Evolutionary conservation across 2,797 vertebrate genomes (phyloP), one percentile per base, ranked within the genome.

Genomic region (Hypotaenidia okinawae): DNA sequence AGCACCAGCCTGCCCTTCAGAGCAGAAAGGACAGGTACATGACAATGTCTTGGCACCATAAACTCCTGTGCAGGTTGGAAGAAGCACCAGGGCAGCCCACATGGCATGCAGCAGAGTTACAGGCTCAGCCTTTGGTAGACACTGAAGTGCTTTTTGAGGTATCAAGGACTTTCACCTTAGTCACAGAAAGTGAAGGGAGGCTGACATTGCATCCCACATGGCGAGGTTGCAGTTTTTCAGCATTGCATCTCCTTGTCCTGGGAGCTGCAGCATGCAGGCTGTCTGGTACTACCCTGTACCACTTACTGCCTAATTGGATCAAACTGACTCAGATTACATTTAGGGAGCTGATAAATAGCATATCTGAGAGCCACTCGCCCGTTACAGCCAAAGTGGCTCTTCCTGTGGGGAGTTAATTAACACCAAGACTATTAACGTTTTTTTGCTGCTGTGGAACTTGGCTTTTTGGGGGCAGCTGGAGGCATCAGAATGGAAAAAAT

Each of bases 351-450:
- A 94, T 49, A 94, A 93, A 93, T 33, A 90, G 39, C 43, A 22
- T 45, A 61, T 88, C 93, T 94, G 94, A 93, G 87, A 96, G 82
- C 52, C 80, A 78, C 67, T 91, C 4, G 3, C 0, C 62, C 2
- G 1, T 94, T 91, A 81, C 81, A 81, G 89, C 61, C 54, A 2
- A 91, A 94, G 84, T 70, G 52, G 49, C 77, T 89, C 64, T 92
- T 74, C 39, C 84, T 93, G 72, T 49, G 83, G 47, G 62, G 68
- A 96, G 86, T 94, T 94, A 96, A 96, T 95, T 97, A 95, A 78
- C 93, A 45, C 23, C 75, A 61, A 83, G 58, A 66, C 72, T 79
- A 49, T 43, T 43, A 77, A 85, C 33, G 72, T 22, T 47, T 47
- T 74, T 73, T 30, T 66, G 21, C 59, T 85, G 43, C 62, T 24